Evolutionary conservation across 2,888 invertebrate genomes (phyloP).

Genomic region (Marronus borbonicus): DNA sequence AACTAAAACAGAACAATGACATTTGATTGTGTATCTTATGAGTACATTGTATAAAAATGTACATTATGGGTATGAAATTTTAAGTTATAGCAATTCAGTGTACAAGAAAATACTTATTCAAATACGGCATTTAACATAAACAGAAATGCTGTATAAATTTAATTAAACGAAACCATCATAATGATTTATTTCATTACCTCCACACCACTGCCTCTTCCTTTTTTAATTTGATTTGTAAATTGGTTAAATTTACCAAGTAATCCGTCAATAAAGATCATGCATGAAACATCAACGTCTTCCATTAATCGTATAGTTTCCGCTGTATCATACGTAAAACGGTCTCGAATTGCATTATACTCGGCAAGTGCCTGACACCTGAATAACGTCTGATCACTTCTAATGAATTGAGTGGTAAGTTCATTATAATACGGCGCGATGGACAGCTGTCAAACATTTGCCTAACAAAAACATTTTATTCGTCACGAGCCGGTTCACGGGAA

Average conservation of each 20-base stretch:
- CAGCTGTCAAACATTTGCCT: conserved; percentile 42
- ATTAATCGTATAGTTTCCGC: conserved; percentile 23
- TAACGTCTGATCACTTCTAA: conserved; percentile 41
- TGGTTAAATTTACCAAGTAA: not conserved
- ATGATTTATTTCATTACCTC: no score
- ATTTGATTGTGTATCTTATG: no score
- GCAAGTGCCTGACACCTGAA: conserved; percentile 18
- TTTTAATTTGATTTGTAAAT: conserved; percentile 1
- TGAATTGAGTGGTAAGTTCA: conserved; percentile 48
- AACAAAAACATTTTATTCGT: conserved; percentile 40
- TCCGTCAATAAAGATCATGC: not conserved
- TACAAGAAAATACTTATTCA: no score
- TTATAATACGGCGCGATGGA: conserved; percentile 41
- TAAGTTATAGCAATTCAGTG: no score
- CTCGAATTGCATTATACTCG: conserved; percentile 5
- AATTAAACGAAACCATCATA: no score
- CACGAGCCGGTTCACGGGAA: conserved; percentile 27
- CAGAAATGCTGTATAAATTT: no score
- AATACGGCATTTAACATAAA: no score
- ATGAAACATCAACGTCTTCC: not conserved
- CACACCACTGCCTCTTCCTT: not conserved
- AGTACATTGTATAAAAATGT: no score
- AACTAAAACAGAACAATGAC: no score
- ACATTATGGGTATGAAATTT: no score
- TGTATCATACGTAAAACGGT: conserved; percentile 40